Percentiles rank a stretch among this genome's conserved stretches.
phyloP scores from a whole-genome alignment of 2,888 invertebrate genomes.

The Chrysolina oricalcia region DNA sequence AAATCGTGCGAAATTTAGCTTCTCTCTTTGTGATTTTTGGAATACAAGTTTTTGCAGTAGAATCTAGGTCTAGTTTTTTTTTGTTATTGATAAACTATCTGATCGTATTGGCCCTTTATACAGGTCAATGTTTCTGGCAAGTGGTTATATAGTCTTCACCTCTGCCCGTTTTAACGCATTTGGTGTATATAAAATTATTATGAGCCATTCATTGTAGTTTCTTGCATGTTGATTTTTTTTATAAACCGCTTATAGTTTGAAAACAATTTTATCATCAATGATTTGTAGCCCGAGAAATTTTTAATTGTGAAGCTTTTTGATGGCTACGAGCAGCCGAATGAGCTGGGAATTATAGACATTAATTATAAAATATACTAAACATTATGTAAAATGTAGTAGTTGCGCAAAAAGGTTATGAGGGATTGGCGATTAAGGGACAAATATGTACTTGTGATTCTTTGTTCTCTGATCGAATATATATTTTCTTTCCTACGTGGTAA shows the following conservation, averaged over 20 bases:
- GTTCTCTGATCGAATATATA: constrained; percentile 70
- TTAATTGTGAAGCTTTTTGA: constrained; percentile 41
- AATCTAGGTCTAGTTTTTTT: constrained; percentile 60
- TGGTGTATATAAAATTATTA: constrained; percentile 66
- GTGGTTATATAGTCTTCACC: constrained; percentile 54
- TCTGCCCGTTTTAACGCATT: constrained; percentile 63
- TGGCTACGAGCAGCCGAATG: constrained; percentile 58
- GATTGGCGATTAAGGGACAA: constrained; percentile 70
- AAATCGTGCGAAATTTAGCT: constrained; percentile 67
- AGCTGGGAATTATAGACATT: constrained; percentile 65
- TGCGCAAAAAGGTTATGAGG: constrained; percentile 65
- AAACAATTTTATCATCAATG: constrained; percentile 50
- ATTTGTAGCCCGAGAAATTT: constrained; percentile 50
- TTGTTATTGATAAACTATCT: constrained; percentile 50
- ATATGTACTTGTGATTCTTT: constrained; percentile 69
- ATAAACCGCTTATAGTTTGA: constrained; percentile 70
- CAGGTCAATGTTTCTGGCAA: constrained; percentile 52
- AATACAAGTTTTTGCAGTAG: constrained; percentile 68
- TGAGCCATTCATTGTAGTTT: constrained; percentile 64
- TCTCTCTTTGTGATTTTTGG: constrained; percentile 70
- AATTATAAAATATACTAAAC: constrained; percentile 66
- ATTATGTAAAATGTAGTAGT: constrained; percentile 67
- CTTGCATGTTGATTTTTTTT: constrained; percentile 69
- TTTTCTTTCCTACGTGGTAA: constrained; percentile 66
- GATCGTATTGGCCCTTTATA: constrained; percentile 57